phyloP scores from a whole-genome alignment of 2,797 vertebrate genomes.

The Enteromius unitaeniatus region DNA sequence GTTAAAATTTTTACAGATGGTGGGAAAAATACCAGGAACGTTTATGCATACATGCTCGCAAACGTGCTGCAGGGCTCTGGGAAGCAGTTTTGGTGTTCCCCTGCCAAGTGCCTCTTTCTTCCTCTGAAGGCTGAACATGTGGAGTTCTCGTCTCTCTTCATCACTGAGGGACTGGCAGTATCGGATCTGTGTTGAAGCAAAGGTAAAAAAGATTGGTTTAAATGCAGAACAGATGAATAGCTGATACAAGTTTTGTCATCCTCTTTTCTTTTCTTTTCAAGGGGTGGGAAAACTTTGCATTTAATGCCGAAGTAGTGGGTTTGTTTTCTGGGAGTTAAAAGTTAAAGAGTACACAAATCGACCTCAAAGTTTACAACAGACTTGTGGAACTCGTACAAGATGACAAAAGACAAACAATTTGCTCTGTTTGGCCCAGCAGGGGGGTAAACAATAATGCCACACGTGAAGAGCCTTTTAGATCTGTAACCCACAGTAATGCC shows the following conservation, averaged over 20 bases:
- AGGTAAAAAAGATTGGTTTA: conserved; percentile 12
- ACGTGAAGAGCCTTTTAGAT: conserved; percentile 32
- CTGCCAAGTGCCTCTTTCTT: conserved; percentile 95
- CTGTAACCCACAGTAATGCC: conserved; percentile 66
- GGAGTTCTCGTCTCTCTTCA: conserved; percentile 93
- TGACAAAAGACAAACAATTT: conserved; percentile 66
- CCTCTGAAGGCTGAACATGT: conserved; percentile 93
- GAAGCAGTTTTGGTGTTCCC: conserved; percentile 91
- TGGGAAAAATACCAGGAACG: neutral
- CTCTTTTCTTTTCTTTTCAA: conserved; percentile 4
- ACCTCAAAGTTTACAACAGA: conserved; percentile 69
- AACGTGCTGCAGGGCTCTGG: conserved; percentile 85
- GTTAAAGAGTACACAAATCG: conserved; percentile 65
- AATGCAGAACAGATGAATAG: conserved; percentile 41
- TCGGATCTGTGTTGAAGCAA: conserved; percentile 79
- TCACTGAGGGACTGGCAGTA: conserved; percentile 93
- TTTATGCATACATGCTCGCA: conserved; percentile 88
- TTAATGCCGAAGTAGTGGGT: neutral
- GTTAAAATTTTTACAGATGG: neutral
- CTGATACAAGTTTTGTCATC: conserved; percentile 13
- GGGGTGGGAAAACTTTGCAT: conserved; percentile 4
- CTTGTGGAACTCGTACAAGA: conserved; percentile 70
- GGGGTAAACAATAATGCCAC: conserved; percentile 56
- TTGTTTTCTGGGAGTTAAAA: conserved; percentile 52
- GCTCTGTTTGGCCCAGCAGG: conserved; percentile 68